Base-by-base conservation (phyloP, 2,797 vertebrate species). In the Notoglanidium macrostoma region DNA sequence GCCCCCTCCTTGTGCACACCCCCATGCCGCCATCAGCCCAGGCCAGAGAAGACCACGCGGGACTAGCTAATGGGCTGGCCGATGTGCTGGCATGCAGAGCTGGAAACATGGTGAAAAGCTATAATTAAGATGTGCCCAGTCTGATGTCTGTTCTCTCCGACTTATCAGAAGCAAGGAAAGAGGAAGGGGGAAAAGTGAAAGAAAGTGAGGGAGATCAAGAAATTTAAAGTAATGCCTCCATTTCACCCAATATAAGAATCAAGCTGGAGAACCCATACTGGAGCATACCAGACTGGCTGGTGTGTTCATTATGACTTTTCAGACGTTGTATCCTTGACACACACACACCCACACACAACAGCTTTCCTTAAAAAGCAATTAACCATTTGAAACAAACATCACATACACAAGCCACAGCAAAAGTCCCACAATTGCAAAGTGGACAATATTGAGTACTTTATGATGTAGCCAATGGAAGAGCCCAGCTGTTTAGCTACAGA, bases 51-150 rank as follows among this genome's bases (percentile, higher is more conserved):
- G 86, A 86, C 87, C 89, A 91, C 12, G 88, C 80, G 10, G 87
- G 91, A 87, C 89, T 87, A 92, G 94, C 92, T 95, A 94, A 96
- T 94, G 93, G 93, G 94, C 94, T 86, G 91, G 92, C 91, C 91
- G 90, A 92, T 86, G 91, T 85, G 92, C 92, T 89, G 90, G 89
- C 93, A 90, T 93, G 93, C 92, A 86, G 93, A 92, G 94, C 92
- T 89, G 70, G 92, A 91, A 92, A 91, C 91, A 89, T 90, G 92
- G 88, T 91, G 90, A 90, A 93, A 89, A 90, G 90, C 93, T 89
- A 92, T 95, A 94, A 95, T 94, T 94, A 95, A 94, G 93, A 94
- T 89, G 85, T 91, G 91, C 93, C 88, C 91, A 68, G 87, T 79
- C 89, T 89, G 90, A 83, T 80, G 85, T 84, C 88, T 72, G 65